A percentile compares a stretch with the other conserved stretches of the same genome.
phyloP scores from a whole-genome alignment of 2,797 vertebrate species.

The Lophius americanus region DNA sequence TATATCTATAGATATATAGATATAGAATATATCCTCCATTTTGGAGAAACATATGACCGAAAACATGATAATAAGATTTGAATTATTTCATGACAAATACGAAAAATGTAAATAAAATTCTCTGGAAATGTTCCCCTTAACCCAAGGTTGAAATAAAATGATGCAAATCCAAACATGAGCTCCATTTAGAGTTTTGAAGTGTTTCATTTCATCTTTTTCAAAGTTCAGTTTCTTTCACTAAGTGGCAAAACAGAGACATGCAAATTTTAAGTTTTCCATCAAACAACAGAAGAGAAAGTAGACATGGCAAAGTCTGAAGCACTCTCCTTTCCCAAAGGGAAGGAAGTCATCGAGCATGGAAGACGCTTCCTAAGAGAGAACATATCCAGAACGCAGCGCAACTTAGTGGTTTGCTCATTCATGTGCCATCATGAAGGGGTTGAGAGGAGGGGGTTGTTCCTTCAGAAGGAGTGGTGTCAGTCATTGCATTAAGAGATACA shows the following conservation, averaged over 20 bases:
- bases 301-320: conserved; percentile 15
- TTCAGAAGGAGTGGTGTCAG: conserved; percentile 47
- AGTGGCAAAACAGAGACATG: conserved; percentile 86
- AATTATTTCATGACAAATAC: conserved; percentile 85
- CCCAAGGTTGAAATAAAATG: conserved; percentile 76
- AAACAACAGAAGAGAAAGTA: conserved; percentile 75
- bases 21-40: conserved; percentile 85
- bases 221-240: conserved; percentile 61
- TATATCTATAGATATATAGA: conserved; percentile 63
- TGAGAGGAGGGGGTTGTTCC: background rate
- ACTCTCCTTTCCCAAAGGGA: background rate
- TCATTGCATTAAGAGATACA: conserved; percentile 39
- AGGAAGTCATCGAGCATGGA: conserved; percentile 69
- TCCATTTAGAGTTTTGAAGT: conserved; percentile 70
- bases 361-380: conserved; percentile 75
- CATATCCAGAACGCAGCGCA: conserved; percentile 64
- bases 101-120: conserved; percentile 44
- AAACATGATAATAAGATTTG: conserved; percentile 91
- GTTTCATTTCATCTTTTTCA: conserved; percentile 73
- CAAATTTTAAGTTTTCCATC: conserved; percentile 83
- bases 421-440: conserved; percentile 78
- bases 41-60: conserved; percentile 89
- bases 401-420: conserved; percentile 82
- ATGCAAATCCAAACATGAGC: conserved; percentile 58
- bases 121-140: conserved; percentile 65